Percentiles rank a stretch among this genome's conserved stretches.
These are phyloP conservation scores for Sciurus vulgaris DNA, from an alignment of 2,797 vertebrate genomes.

Conservation along the genomic window DNA sequence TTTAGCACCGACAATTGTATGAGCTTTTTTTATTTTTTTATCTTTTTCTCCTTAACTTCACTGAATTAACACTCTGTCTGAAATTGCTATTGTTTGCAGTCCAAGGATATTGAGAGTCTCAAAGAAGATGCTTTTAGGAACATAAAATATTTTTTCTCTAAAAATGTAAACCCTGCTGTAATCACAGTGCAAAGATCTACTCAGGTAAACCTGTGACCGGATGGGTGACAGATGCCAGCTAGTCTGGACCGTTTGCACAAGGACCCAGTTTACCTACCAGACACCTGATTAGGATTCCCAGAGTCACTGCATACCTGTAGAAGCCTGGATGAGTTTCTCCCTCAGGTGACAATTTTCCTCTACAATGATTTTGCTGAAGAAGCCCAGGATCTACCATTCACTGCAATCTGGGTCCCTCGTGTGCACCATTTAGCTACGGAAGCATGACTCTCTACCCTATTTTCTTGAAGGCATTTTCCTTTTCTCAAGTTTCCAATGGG, in stretches of 20 bases:
- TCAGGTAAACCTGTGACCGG: slow-evolving; percentile 64
- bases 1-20: slow-evolving; percentile 76
- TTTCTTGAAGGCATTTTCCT: slow-evolving; percentile 66
- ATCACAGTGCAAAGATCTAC: slow-evolving; percentile 68
- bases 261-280: slow-evolving; percentile 71
- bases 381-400: slow-evolving; percentile 65
- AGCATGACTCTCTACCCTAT: slow-evolving; percentile 2
- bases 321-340: slow-evolving; percentile 57
- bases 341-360: slow-evolving; percentile 71
- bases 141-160: slow-evolving; percentile 74
- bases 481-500: slow-evolving; percentile 62
- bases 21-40: slow-evolving; percentile 6
- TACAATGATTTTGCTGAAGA: slow-evolving; percentile 53
- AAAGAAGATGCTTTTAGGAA: slow-evolving; percentile 69
- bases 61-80: slow-evolving; percentile 75
- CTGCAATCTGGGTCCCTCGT: background rate
- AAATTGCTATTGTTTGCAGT: slow-evolving; percentile 80
- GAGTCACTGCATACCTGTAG: slow-evolving; percentile 2
- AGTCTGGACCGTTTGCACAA: slow-evolving; percentile 65
- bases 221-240: background rate
- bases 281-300: slow-evolving; percentile 70
- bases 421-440: slow-evolving; percentile 66
- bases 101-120: slow-evolving; percentile 71
- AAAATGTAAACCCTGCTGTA: slow-evolving; percentile 73
- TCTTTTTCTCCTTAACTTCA: slow-evolving; percentile 45